Base-by-base conservation (phyloP, 2,797 vertebrate species). In the Poecilia velifera region DNA sequence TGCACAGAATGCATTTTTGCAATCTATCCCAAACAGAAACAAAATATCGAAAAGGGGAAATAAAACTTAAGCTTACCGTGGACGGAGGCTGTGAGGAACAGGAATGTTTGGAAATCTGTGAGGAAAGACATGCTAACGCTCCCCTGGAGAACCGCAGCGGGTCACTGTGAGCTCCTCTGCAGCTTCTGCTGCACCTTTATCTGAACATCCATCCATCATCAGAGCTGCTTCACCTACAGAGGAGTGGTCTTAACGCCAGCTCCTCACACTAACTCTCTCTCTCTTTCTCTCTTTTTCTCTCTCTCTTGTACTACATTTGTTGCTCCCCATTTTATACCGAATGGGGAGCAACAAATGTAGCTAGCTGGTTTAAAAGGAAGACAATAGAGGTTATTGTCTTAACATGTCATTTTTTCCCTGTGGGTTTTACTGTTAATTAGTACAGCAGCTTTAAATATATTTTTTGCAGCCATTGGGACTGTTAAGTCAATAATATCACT, bases 211-310 rank as follows among this genome's bases (percentile, higher is more conserved):
- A 16, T 46, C 68, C 41, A 45, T 86, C 43, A 76, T 72, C 77
- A 77, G 59, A 72, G 77, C 45, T 5, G 73, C 3, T 55, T 2
- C 43, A 8, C n/a, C 1, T 82, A 45, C 31, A 25, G 72, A 82
- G 87, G 89, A 57, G 89, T 76, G 85, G 83, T 76, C 82, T 82
- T 64, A 62, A 36, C 28, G 51, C 47, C 3, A 1, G 25, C 39
- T 49, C 16, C 53, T 4, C 68, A 14, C 41, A 45, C 43, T 46
- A 28, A 1, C 68, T 10, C 25, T 16, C 41, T 71, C 43, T 28
- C 68, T 45, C 25, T 43, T 10, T 10, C 20, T 41, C 36, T 64
- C 59, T 64, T 12, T 70, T 22, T n/a, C 39, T 43, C 25, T 14
- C 41, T 70, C n/a, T 28, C 25, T 8, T 59, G 28, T 59, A 59